These are phyloP conservation scores for Sebastes alutus DNA, from an alignment of 2,797 vertebrate genomes.

Conservation along the genomic window DNA sequence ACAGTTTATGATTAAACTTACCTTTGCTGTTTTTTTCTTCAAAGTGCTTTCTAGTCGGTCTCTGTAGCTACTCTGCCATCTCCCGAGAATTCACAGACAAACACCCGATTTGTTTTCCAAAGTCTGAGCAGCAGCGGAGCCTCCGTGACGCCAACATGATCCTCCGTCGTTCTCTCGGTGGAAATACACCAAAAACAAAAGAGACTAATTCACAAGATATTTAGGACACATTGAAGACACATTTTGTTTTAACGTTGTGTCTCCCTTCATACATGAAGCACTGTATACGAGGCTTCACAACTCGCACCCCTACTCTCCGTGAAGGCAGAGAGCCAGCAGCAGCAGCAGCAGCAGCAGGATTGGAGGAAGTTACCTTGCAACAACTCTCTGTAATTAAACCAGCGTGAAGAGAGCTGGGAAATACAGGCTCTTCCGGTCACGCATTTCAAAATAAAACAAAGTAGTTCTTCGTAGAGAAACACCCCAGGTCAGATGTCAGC, in stretches of 20 bases:
- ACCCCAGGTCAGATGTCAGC: fast-evolving
- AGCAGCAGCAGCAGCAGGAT: constrained; percentile 24
- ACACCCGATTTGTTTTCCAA: constrained; percentile 69
- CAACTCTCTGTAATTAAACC: constrained; percentile 44
- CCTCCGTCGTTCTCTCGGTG: constrained; percentile 24
- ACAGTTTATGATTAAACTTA: constrained; percentile 47
- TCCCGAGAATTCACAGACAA: constrained; percentile 69
- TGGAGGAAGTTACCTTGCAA: constrained; percentile 70
- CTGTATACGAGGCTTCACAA: constrained; percentile 23
- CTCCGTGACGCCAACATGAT: constrained; percentile 67
- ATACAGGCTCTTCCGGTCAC: constrained; percentile 36
- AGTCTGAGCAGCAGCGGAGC: constrained; percentile 59
- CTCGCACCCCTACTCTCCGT: constrained; percentile 12
- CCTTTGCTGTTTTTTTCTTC: constrained; percentile 35
- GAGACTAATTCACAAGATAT: constrained; percentile 34
- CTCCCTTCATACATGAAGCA: background rate
- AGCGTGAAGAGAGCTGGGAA: constrained; percentile 41
- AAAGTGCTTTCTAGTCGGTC: constrained; percentile 54
- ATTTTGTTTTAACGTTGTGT: constrained; percentile 8
- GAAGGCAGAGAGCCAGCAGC: constrained; percentile 43
- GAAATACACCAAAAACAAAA: background rate
- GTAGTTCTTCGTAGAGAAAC: fast-evolving
- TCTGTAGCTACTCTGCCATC: constrained; percentile 74
- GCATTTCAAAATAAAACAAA: constrained; percentile 56
- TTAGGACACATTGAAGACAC: background rate